Conservation (phyloP, 2,797 vertebrate species). For the Picus viridis region DNA sequence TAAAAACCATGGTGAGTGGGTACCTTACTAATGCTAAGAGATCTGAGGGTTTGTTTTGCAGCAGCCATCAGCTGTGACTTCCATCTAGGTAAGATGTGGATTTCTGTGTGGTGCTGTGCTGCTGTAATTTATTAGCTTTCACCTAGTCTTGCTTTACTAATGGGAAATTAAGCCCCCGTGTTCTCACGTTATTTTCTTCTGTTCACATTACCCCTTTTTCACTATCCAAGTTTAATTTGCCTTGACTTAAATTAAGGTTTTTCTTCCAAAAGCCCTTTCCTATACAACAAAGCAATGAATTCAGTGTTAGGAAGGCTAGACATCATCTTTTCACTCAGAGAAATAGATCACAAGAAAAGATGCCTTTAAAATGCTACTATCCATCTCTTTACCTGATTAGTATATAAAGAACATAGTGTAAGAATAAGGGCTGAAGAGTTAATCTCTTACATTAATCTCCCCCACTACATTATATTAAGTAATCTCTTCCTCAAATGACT, state of each 20-base stretch:
- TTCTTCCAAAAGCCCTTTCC: constrained; percentile 31
- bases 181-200: constrained; percentile 16
- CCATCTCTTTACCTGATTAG: constrained; percentile 19
- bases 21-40: background rate
- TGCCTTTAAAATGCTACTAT: constrained; percentile 6
- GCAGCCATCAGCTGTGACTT: background rate
- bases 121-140: constrained; percentile 18
- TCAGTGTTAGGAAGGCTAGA: background rate
- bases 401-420: background rate
- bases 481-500: constrained; percentile 12
- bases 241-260: constrained; percentile 10
- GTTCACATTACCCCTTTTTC: background rate
- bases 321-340: background rate
- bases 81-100: background rate
- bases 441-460: constrained; percentile 21
- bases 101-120: background rate
- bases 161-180: background rate
- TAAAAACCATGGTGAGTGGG: background rate
- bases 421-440: constrained; percentile 20
- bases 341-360: background rate
- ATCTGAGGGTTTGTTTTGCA: background rate
- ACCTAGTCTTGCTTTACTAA: background rate
- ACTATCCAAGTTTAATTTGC: constrained; percentile 19
- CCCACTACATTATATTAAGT: constrained; percentile 9
- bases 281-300: constrained; percentile 7